Base-by-base conservation (phyloP, 2,113 vertebrate genomes). In the Gopherus evgoodei region DNA sequence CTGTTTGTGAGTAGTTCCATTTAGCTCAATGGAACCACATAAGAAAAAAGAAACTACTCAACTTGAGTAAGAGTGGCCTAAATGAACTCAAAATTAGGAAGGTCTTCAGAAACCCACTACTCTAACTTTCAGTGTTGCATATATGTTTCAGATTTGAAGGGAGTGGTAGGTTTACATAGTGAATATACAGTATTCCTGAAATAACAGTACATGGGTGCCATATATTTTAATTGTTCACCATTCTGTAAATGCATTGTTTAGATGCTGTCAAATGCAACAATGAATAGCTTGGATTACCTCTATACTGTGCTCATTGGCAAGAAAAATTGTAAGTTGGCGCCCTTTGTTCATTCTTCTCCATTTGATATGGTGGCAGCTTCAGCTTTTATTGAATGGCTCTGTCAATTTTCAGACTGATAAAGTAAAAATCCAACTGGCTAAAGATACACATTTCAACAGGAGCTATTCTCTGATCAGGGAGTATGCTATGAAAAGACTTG, bases 401-500 rank as follows among this genome's bases (percentile, higher is more conserved):
- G 78, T 83, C 78, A 95, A 5, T 93, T 96, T 95, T 93, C 72
- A 87, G 83, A 47, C 65, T 86, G 83, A 62, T 94, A 87, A 65
- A 96, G 87, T 90, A 94, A 90, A 87, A 95, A 94, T 56, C 82
- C 91, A 84, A 88, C 14, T 91, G 81, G 84, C 86, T 92, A 93
- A 93, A 97, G 38, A 83, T 76, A 80, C 72, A 82, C 11, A 75
- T 97, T 97, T 96, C 89, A 91, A 44, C 47, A 94, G 65, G 78
- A 92, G 42, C n/a, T 95, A 52, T 35, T 84, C 81, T 97, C 88
- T 95, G 95, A 94, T 97, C 72, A 85, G 88, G 88, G 89, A 96
- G 87, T 88, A 86, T 8, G 3, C 53, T 93, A 80, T 95, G 88
- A 96, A 96, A 91, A 95, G 94, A 65, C 42, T 59, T 90, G 49